Percentiles rank a stretch among this genome's conserved stretches.
Conservation (phyloP, 2,797 vertebrate species). For the Anguilla obscura region DNA sequence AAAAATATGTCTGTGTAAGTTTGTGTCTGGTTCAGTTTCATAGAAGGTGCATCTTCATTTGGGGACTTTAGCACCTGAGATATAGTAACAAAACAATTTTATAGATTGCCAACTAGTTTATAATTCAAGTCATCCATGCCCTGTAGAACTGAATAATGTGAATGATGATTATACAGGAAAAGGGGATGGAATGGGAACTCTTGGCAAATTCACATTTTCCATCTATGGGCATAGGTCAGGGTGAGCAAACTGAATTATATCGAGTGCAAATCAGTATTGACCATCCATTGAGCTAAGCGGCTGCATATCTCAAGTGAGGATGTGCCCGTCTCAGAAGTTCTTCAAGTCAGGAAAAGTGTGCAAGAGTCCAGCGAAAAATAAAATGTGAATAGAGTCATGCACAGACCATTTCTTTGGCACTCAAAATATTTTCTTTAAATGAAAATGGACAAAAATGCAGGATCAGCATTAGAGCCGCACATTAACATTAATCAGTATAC, state of each 20-base stretch:
- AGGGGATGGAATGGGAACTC: too few species aligned
- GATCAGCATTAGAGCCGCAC: background rate
- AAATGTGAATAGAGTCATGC: background rate
- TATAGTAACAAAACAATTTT: too few species aligned
- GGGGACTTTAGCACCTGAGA: too few species aligned
- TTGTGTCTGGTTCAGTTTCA: background rate
- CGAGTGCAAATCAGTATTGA: background rate
- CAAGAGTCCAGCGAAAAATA: background rate
- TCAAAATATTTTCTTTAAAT: background rate
- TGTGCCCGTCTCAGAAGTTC: background rate
- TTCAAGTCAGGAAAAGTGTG: background rate
- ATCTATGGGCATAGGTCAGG: too few species aligned
- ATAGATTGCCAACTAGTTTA: too few species aligned
- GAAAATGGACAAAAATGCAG: background rate
- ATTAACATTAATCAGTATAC: background rate
- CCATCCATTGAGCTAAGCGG: background rate
- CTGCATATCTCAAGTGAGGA: background rate
- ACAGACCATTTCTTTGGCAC: background rate
- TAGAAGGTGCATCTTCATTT: background rate
- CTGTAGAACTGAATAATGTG: too few species aligned
- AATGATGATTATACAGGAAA: too few species aligned
- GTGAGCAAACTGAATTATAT: background rate
- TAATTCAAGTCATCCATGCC: too few species aligned
- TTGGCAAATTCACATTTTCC: too few species aligned
- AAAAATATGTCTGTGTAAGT: background rate